These are phyloP conservation scores for Dufourea novaeangliae DNA, from an alignment of 1,140 invertebrate genomes.

Conservation along the genomic window DNA sequence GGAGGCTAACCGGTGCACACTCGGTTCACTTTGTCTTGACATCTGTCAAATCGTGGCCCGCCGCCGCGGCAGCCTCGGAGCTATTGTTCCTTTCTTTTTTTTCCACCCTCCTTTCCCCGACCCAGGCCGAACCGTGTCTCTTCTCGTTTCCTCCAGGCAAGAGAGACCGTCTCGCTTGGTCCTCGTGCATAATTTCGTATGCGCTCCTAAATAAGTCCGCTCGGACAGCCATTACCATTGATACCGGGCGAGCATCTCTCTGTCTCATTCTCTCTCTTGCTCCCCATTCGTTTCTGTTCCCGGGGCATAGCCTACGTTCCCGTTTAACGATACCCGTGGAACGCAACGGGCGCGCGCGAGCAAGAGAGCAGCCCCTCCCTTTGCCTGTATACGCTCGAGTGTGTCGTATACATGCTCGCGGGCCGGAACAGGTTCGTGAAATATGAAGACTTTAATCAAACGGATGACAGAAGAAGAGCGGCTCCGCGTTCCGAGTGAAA, in stretches of 20 bases:
- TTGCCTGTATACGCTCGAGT: constrained; percentile 14
- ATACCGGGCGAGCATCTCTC: constrained; percentile 41
- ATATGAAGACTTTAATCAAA: constrained; percentile 70
- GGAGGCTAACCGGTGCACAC: constrained; percentile 53
- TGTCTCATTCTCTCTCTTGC: constrained; percentile 2
- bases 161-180: constrained; percentile 4
- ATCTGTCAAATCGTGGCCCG: constrained; percentile 73
- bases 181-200: constrained; percentile 64
- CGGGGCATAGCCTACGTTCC: constrained; percentile 34
- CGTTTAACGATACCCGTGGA: constrained; percentile 12
- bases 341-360: constrained; percentile 22
- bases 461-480: constrained; percentile 61
- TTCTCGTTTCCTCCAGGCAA: not conserved
- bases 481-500: constrained; percentile 42
- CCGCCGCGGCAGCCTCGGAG: constrained; percentile 8
- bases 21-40: constrained; percentile 77
- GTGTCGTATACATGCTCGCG: constrained; percentile 27
- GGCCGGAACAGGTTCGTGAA: constrained; percentile 63
- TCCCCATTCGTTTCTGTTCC: constrained; percentile 54
- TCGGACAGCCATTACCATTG: constrained; percentile 65
- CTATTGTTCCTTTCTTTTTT: constrained; percentile 51
- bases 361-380: constrained; percentile 29
- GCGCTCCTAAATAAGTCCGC: constrained; percentile 65
- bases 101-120: too few relatives aligned
- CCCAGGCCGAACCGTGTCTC: not conserved